phyloP scores from a whole-genome alignment of 2,888 invertebrate genomes.

The Cosmia trapezina region DNA sequence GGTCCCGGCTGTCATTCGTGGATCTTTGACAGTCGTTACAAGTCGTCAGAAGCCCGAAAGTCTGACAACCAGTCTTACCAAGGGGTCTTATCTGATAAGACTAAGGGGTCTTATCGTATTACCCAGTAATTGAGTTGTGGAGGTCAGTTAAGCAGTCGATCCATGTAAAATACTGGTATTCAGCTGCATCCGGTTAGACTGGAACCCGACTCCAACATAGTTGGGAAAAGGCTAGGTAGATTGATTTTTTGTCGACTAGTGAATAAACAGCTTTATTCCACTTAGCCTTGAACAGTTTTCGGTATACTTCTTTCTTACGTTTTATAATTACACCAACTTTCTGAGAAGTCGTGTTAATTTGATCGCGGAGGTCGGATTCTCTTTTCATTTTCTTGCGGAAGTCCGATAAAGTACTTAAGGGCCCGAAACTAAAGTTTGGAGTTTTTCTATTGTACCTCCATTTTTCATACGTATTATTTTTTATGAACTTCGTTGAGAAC shows the following conservation, averaged over 20 bases:
- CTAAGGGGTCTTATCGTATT: no score
- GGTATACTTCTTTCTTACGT: constrained; percentile 65
- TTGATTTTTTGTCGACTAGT: constrained; percentile 17
- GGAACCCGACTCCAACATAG: no score
- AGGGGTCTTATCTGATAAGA: no score
- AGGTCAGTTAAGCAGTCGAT: no score
- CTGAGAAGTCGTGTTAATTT: constrained; percentile 69
- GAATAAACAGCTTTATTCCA: constrained; percentile 45
- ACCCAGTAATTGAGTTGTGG: no score
- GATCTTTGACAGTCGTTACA: no score
- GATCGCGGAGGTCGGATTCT: constrained; percentile 61
- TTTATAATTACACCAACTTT: constrained; percentile 73
- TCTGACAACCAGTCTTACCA: no score
- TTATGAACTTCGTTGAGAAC: constrained; percentile 26
- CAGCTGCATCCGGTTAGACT: no score
- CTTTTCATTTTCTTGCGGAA: constrained; percentile 54
- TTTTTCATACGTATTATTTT: constrained; percentile 41
- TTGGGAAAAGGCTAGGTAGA: no score
- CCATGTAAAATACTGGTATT: no score
- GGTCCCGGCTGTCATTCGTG: no score
- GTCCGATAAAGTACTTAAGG: constrained; percentile 49
- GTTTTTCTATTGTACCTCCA: constrained; percentile 44
- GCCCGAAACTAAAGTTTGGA: constrained; percentile 49
- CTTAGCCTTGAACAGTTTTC: constrained; percentile 56
- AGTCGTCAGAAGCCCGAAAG: no score